Conservation (phyloP, 2,888 invertebrate species). For the Acleris cristana region DNA sequence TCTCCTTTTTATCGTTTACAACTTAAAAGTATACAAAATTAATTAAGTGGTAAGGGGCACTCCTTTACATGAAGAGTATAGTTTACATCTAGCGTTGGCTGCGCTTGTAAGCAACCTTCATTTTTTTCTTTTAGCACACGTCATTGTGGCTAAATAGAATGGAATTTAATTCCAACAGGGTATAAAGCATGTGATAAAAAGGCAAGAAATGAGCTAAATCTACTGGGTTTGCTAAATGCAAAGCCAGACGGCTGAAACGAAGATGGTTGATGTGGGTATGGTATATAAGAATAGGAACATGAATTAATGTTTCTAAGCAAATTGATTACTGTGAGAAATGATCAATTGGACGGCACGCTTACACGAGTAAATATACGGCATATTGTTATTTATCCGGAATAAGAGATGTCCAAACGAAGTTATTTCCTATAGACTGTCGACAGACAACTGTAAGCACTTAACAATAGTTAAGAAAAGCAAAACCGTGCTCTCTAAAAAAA, state of each 20-base stretch:
- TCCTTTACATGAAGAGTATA: constrained; percentile 39
- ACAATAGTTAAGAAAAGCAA: constrained; percentile 77
- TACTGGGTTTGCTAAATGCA: constrained; percentile 43
- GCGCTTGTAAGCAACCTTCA: constrained; percentile 12
- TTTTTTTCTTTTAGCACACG: constrained; percentile 37
- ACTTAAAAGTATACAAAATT: constrained; percentile 64
- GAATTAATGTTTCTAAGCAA: constrained; percentile 40
- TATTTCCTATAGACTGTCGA: constrained; percentile 43
- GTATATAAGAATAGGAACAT: constrained; percentile 9
- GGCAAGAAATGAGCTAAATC: constrained; percentile 39
- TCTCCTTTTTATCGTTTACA: constrained; percentile 77
- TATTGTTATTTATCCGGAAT: constrained; percentile 37
- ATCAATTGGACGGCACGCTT: constrained; percentile 71
- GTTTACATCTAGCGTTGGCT: constrained; percentile 40
- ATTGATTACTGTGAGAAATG: constrained; percentile 44
- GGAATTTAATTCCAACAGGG: constrained; percentile 69
- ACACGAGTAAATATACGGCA: constrained; percentile 50
- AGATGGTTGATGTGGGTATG: constrained; percentile 5
- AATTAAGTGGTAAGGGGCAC: constrained; percentile 48
- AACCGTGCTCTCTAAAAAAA: constrained; percentile 79
- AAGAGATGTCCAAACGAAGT: constrained; percentile 44
- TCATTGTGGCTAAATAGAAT: constrained; percentile 42
- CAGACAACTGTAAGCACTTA: constrained; percentile 61
- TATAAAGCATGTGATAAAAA: constrained; percentile 41
- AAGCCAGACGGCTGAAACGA: constrained; percentile 6